Conservation (phyloP, 2,113 vertebrate genomes). For the Labrus mixtus region DNA sequence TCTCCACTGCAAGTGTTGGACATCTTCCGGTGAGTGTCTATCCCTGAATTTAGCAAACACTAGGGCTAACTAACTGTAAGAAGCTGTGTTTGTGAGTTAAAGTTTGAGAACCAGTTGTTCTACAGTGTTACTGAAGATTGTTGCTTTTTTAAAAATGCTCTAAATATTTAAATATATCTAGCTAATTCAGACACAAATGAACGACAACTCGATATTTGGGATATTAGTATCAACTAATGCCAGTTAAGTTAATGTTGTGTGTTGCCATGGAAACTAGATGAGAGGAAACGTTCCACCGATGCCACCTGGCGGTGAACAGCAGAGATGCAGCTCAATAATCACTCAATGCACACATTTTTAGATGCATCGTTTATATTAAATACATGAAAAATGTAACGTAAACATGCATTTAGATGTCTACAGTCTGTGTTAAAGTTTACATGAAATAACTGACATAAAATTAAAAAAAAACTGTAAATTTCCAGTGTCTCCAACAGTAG, state of each 20-base stretch:
- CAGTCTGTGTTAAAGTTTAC: slow-evolving; percentile 30
- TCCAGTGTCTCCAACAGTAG: slow-evolving; percentile 43
- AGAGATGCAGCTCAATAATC: slow-evolving; percentile 14
- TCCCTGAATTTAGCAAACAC: neutral
- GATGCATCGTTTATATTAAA: slow-evolving; percentile 59
- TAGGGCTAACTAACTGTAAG: too few relatives aligned
- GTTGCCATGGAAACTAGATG: slow-evolving; percentile 66
- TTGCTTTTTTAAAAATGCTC: neutral
- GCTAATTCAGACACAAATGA: neutral
- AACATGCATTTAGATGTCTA: slow-evolving; percentile 46
- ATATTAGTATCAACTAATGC: too few relatives aligned
- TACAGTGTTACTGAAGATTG: neutral
- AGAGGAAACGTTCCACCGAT: neutral
- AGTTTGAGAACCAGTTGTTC: neutral
- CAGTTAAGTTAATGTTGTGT: slow-evolving; percentile 35
- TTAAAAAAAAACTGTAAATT: slow-evolving; percentile 32
- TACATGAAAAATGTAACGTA: slow-evolving; percentile 68
- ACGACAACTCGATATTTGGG: neutral
- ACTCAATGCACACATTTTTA: slow-evolving; percentile 15
- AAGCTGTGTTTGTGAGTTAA: too few relatives aligned
- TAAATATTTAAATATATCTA: too few relatives aligned
- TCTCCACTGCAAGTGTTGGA: slow-evolving; percentile 36
- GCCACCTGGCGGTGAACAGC: slow-evolving; percentile 16
- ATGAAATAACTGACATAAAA: slow-evolving; percentile 63
- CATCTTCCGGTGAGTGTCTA: slow-evolving; percentile 45